These are phyloP conservation scores for Danaus plexippus DNA, from an alignment of 1,140 invertebrate genomes.

Conservation along the genomic window DNA sequence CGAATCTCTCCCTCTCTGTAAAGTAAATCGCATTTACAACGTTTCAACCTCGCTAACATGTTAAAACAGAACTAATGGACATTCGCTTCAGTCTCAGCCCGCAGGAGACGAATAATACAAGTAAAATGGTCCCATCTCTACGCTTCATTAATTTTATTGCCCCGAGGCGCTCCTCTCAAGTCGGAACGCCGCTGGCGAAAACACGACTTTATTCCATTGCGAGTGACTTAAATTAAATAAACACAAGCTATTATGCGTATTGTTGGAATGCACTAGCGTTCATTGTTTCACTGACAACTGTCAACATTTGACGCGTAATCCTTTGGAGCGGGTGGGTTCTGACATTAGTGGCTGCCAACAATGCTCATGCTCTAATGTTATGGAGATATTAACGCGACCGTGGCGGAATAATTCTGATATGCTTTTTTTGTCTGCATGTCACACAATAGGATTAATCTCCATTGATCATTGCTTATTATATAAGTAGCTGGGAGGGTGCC, in stretches of 20 bases:
- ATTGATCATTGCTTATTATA: slow-evolving; percentile 71
- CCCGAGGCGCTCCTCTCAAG: slow-evolving; percentile 62
- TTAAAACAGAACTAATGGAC: slow-evolving; percentile 73
- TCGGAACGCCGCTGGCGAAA: slow-evolving; percentile 56
- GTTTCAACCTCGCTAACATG: slow-evolving; percentile 71
- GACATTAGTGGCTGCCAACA: slow-evolving; percentile 28
- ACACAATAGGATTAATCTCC: slow-evolving; percentile 70
- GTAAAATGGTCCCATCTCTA: slow-evolving; percentile 72
- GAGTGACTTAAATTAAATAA: slow-evolving; percentile 69
- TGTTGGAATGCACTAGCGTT: slow-evolving; percentile 42
- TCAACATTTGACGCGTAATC: slow-evolving; percentile 60
- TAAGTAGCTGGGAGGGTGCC: slow-evolving; percentile 66
- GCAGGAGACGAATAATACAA: slow-evolving; percentile 72
- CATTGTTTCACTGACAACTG: slow-evolving; percentile 63
- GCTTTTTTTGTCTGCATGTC: slow-evolving; percentile 58
- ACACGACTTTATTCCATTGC: slow-evolving; percentile 62
- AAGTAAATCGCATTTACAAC: slow-evolving; percentile 71
- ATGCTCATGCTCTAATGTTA: slow-evolving; percentile 56
- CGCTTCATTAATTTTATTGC: slow-evolving; percentile 72
- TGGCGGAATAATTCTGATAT: slow-evolving; percentile 67
- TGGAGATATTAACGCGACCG: slow-evolving; percentile 67
- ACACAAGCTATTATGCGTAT: slow-evolving; percentile 60
- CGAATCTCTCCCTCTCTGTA: slow-evolving; percentile 62
- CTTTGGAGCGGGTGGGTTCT: slow-evolving; percentile 31
- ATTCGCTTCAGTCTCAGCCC: slow-evolving; percentile 69